Conservation (phyloP, 2,888 invertebrate species). For the Antheraea assamensis region DNA sequence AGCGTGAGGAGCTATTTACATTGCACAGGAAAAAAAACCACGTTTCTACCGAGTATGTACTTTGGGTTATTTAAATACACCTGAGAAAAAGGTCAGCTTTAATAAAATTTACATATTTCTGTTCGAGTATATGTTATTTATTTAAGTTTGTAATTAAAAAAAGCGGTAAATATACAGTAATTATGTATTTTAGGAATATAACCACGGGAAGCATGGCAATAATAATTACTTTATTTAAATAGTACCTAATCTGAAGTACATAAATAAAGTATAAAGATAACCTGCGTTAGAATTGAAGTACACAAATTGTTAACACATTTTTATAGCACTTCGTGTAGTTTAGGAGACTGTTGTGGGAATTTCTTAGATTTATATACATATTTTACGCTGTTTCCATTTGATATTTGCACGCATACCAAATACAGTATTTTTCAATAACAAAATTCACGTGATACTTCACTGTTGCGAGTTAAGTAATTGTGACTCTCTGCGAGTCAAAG, state of each 20-base stretch:
- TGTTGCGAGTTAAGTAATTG: no score
- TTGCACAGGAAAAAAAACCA: slow-evolving; percentile 41
- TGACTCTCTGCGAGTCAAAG: no score
- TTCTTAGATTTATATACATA: no score
- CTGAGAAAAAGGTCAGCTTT: slow-evolving; percentile 29
- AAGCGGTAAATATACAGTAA: neutral
- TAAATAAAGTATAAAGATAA: neutral
- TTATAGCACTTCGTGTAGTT: no score
- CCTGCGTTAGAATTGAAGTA: neutral
- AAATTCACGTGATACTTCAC: no score
- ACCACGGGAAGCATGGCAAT: neutral
- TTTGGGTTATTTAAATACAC: slow-evolving; percentile 45
- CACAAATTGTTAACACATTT: no score
- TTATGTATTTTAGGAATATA: neutral
- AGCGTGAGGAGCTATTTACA: slow-evolving; percentile 58
- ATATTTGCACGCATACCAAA: no score
- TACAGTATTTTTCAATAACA: no score
- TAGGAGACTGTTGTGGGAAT: no score
- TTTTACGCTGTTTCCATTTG: no score
- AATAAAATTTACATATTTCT: slow-evolving; percentile 17
- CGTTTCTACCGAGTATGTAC: slow-evolving; percentile 35
- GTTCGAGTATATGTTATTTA: neutral
- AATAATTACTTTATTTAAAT: neutral
- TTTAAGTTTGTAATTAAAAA: no score
- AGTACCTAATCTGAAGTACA: no score